Base-by-base conservation (phyloP, 1,140 invertebrate species). In the Heliothis virescens region DNA sequence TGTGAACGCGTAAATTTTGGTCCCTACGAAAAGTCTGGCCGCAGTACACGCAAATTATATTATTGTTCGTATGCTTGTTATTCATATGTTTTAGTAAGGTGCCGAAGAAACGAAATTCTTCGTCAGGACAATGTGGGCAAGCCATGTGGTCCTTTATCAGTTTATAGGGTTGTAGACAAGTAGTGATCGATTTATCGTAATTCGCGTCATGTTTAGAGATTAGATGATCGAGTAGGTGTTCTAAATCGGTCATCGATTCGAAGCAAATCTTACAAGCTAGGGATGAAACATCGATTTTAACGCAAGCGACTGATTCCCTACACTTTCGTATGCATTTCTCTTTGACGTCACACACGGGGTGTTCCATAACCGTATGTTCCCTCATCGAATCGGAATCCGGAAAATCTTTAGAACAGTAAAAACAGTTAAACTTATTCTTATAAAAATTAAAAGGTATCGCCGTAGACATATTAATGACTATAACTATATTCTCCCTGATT, bases 401-500 rank as follows among this genome's bases (percentile, higher is more conserved):
- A 62, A 94, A 94, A 75, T 94, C 92, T 85, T 92, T 91, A 1
- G 91, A 93, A 62, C 93, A 94, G 76, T 92, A 94, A 67, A 94
- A 94, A 63, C 93, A 94, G 50, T 94, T 93, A 15, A 93, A 94
- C 78, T 92, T 94, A 72, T 94, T 94, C 63, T 94, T 92, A 73
- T 89, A 93, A 26, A 94, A 94, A 79, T 93, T 94, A 79, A 94
- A 94, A 12, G 93, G 93, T 83, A 94, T 87, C 0, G 93, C 92
- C 3, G 93, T 94, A 0, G 93, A 94, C 90, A 93, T 93, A 16
- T 92, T 93, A 11, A 94, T 90, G 0, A 93, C 88, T 55, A 83
- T 91, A 0, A 93, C 89, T 34, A 94, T 92, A 69, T 94, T 94
- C 52, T 93, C 91, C 10, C 92, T 79, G 7, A 94, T 87, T 72